A percentile compares a stretch with the other conserved stretches of the same genome.
Evolutionary conservation across 2,888 invertebrate genomes (phyloP).

Genomic region (Pseudococcus jackbeardsleyi): DNA sequence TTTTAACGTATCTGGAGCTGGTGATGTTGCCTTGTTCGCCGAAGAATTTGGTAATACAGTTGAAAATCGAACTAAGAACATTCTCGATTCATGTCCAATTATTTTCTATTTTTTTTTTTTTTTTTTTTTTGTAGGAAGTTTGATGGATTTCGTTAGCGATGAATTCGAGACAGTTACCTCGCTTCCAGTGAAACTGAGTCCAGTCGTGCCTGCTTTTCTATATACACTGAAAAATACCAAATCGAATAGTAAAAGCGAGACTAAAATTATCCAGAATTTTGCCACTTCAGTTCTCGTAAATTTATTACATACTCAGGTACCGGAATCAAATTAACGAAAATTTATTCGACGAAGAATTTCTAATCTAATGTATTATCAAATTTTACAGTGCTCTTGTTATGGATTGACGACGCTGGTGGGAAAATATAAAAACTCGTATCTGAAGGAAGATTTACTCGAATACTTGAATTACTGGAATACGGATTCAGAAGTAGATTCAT

Average conservation of each 20-base stretch:
- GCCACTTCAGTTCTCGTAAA: neutral
- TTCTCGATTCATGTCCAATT: neutral
- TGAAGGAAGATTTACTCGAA: neutral
- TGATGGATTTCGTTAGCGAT: constrained; percentile 16
- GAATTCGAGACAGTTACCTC: neutral
- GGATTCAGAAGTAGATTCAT: neutral
- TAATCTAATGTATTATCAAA: too few species aligned
- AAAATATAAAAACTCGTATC: constrained; percentile 3
- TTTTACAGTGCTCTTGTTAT: constrained; percentile 8
- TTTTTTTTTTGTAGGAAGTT: constrained; percentile 1
- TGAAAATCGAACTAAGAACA: neutral
- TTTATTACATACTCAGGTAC: constrained; percentile 55
- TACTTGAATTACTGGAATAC: constrained; percentile 12
- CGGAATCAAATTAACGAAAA: neutral
- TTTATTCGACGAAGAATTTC: neutral
- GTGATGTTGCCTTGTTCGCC: neutral
- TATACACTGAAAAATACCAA: constrained; percentile 38
- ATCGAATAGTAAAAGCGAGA: neutral
- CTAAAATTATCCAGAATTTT: neutral
- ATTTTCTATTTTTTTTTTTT: neutral
- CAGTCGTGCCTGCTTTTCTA: constrained; percentile 48
- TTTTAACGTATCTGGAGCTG: neutral
- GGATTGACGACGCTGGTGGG: constrained; percentile 15
- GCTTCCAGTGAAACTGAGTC: constrained; percentile 6
- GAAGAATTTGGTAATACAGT: neutral